Conservation (phyloP, 2,797 vertebrate genomes). For the Mormyrops attenuatus region DNA sequence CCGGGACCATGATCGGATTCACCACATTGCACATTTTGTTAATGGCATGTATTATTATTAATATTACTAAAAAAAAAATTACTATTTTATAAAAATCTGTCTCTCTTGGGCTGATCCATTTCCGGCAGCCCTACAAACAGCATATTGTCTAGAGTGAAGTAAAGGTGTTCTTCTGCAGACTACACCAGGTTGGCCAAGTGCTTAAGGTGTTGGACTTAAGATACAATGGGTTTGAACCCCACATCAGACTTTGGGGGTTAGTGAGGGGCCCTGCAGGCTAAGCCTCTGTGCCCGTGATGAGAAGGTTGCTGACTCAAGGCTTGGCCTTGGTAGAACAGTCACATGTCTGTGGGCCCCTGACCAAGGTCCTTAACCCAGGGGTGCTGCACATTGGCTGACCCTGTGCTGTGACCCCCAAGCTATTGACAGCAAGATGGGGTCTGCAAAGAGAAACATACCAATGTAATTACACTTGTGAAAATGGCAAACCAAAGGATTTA, state of each 20-base stretch:
- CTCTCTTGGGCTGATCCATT: neutral
- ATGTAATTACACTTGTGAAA: neutral
- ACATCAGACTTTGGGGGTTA: neutral
- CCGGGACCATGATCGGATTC: neutral
- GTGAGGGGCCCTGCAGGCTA: neutral
- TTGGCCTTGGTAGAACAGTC: neutral
- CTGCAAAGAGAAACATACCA: neutral
- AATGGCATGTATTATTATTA: neutral
- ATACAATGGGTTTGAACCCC: neutral
- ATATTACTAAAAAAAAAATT: neutral
- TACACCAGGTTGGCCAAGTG: neutral
- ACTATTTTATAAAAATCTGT: neutral
- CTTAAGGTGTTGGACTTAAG: neutral
- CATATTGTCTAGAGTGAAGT: neutral
- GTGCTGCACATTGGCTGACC: neutral
- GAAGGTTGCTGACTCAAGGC: neutral
- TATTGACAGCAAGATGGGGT: neutral
- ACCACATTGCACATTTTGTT: neutral
- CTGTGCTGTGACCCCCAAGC: neutral
- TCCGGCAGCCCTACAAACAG: neutral
- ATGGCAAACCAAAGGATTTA: neutral
- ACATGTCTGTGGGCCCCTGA: neutral
- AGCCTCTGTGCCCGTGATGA: neutral
- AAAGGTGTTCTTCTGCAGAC: neutral
- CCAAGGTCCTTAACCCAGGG: neutral